These are phyloP conservation scores for Hipparchia semele DNA, from an alignment of 2,888 invertebrate genomes.

Conservation along the genomic window DNA sequence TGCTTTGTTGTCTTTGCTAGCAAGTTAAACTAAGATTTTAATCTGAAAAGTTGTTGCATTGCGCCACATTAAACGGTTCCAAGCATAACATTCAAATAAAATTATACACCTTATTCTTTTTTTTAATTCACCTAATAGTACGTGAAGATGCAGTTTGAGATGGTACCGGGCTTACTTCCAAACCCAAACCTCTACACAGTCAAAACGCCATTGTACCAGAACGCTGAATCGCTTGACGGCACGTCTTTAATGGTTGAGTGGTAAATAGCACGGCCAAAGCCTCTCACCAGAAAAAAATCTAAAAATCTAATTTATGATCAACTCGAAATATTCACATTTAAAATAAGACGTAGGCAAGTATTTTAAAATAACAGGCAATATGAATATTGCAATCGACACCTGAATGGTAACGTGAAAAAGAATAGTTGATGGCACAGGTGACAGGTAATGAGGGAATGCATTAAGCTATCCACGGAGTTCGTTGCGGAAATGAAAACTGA, in stretches of 20 bases:
- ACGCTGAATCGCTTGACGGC: too few species aligned
- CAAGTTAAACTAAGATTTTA: neutral
- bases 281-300: too few species aligned
- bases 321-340: too few species aligned
- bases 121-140: too few species aligned
- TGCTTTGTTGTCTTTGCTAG: neutral
- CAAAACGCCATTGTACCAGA: too few species aligned
- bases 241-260: too few species aligned
- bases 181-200: too few species aligned
- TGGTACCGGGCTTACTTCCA: too few species aligned
- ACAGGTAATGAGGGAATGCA: constrained; percentile 71
- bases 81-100: neutral
- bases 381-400: constrained; percentile 23
- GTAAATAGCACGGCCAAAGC: too few species aligned
- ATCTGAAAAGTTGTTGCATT: neutral
- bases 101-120: neutral
- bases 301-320: too few species aligned
- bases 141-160: too few species aligned
- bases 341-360: neutral
- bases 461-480: constrained; percentile 59
- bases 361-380: constrained; percentile 3
- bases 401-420: constrained; percentile 36
- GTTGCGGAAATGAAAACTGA: constrained; percentile 49
- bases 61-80: too few species aligned
- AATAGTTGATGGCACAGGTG: constrained; percentile 60